Conservation (phyloP, 2,888 invertebrate genomes). For the Aradus depressus region DNA sequence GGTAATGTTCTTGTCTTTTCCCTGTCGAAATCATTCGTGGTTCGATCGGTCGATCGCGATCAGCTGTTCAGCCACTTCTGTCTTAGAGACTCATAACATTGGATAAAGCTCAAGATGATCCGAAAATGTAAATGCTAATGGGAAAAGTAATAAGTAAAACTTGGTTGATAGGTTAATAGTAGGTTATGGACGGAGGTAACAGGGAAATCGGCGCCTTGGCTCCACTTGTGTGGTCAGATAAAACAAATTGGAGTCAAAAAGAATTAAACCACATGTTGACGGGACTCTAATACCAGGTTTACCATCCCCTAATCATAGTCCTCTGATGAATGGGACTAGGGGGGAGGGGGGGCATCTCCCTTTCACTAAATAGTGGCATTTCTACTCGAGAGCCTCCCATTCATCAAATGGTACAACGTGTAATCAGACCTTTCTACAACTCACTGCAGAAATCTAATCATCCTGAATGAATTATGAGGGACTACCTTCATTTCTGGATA, state of each 20-base stretch:
- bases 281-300: constrained; percentile 23
- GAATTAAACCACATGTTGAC: constrained; percentile 27
- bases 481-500: no score
- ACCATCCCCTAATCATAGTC: constrained; percentile 22
- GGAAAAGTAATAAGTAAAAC: constrained; percentile 22
- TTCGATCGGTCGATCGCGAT: no score
- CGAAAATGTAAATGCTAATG: constrained; percentile 26
- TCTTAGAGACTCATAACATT: no score
- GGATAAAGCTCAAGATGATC: constrained; percentile 5
- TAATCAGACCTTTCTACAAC: constrained; percentile 9
- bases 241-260: constrained; percentile 27
- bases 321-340: constrained; percentile 26
- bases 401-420: constrained; percentile 10
- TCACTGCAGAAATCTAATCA: constrained; percentile 1
- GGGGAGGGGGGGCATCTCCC: no score
- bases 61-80: no score
- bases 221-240: constrained; percentile 25
- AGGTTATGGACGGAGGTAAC: constrained; percentile 23
- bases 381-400: constrained; percentile 20
- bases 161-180: constrained; percentile 27
- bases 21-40: no score
- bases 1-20: no score
- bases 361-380: constrained; percentile 26
- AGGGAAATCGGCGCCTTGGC: constrained; percentile 26
- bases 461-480: no score